phyloP scores from a whole-genome alignment of 2,797 vertebrate species.

The Neoniphon sammara region DNA sequence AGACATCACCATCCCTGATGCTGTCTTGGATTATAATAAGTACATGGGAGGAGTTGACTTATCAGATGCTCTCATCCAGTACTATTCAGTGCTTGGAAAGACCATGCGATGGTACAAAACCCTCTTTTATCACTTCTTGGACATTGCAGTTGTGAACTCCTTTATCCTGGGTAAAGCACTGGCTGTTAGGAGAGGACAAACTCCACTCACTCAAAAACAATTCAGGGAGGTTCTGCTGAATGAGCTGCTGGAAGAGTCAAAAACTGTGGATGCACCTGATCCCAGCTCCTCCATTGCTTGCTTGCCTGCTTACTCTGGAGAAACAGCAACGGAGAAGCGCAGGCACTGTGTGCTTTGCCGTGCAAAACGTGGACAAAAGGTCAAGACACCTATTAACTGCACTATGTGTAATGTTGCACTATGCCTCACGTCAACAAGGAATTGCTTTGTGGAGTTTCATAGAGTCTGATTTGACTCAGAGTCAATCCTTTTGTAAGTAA shows the following conservation, averaged over 20 bases:
- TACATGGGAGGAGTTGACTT: slow-evolving; percentile 30
- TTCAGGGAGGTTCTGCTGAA: background rate
- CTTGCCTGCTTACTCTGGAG: background rate
- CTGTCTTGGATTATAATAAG: slow-evolving; percentile 44
- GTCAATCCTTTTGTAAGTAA: too few relatives aligned
- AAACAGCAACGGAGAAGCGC: background rate
- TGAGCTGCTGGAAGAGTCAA: background rate
- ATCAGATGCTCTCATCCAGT: slow-evolving; percentile 18
- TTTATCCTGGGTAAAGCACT: slow-evolving; percentile 31
- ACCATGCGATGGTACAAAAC: slow-evolving; percentile 49
- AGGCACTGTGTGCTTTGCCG: background rate
- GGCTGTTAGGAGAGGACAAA: background rate
- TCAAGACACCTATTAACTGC: background rate
- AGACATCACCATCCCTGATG: slow-evolving; percentile 18
- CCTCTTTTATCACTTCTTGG: slow-evolving; percentile 42
- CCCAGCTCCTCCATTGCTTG: background rate
- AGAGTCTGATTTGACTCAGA: too few relatives aligned
- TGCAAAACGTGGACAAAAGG: background rate
- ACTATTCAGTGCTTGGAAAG: slow-evolving; percentile 38
- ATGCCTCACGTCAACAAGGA: background rate
- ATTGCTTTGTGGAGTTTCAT: slow-evolving; percentile 16
- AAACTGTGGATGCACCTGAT: background rate
- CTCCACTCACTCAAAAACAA: too few relatives aligned
- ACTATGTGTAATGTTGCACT: background rate
- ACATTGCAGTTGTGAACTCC: slow-evolving; percentile 33